Evolutionary conservation across 2,113 vertebrate species (phyloP), one percentile per base, ranked within the genome.

Genomic region (Gracilinanus agilis): DNA sequence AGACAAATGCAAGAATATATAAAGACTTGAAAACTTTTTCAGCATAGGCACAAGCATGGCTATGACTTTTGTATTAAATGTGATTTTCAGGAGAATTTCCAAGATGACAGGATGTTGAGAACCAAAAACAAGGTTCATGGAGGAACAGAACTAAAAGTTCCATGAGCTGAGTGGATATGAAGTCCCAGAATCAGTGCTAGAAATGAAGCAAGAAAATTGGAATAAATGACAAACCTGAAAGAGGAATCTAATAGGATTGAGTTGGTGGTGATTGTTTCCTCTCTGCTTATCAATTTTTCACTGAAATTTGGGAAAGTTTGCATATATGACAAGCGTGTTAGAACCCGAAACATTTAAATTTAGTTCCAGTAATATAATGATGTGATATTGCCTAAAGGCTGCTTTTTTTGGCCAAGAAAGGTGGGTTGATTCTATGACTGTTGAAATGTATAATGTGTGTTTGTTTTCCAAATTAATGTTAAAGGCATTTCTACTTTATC

Each of bases 361-460:
- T 90, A 92, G 54, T 27, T 89, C 88, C 55, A 34, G 53, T 95
- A 95, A 94, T 93, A 94, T 91, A 93, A 19, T 55, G 54, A 92
- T 55, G 44, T 95, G 95, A 21, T 91, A 24, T 91, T 97, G 90
- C 92, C 91, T 34, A 24, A n/a, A 90, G 94, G 91, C 67, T 53
- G 11, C 11, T 34, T 67, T 91, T 96, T 92, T 8, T 92, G 94
- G 88, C 92, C 93, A 5, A 0, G 88, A 55, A 29, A 55, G 96
- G 56, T 56, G 83, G 91, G 75, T 90, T 93, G 89, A 75, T n/a
- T 6, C 1, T 92, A 55, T 75, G 55, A 54, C 53, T 10, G 54
- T 88, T 96, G 25, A 93, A 94, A 95, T 97, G 91, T 94, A 83
- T 93, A 94, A 95, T 97, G 91, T 94, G 88, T 93, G 54, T 96